Base-by-base conservation (phyloP, 2,888 invertebrate genomes). In the Argyra leucocephala region DNA sequence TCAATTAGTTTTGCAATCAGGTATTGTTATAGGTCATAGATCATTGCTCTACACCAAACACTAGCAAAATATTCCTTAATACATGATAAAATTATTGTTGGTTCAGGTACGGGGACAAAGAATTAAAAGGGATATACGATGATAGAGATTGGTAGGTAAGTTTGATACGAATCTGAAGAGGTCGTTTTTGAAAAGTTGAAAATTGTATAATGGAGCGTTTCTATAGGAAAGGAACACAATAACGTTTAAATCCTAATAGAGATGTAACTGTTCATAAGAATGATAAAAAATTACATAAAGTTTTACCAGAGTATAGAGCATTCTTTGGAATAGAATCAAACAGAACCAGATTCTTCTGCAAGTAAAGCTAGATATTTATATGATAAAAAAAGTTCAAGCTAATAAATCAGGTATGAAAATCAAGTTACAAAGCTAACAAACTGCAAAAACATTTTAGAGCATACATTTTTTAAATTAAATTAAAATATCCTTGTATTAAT, bases 11-110 rank as follows among this genome's bases (percentile, higher is more conserved):
- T 82, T 99, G 68, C 98, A 98, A 3, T 98, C 96, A 6, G 98
- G 98, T n/a, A 86, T 89, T 15, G 86, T 87, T 12, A 87, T 99
- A 67, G 98, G 98, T 0, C 98, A 99, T 80, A 84, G 98, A 65
- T 92, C 94, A 0, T 82, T 99, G 60, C 84, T 92, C 76, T 99
- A 97, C 78, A 99, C 96, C 80, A 91, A 89, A 75, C 93, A n/a
- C n/a, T n/a, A n/a, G n/a, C n/a, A n/a, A n/a, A n/a, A n/a, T n/a
- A n/a, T n/a, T n/a, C n/a, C n/a, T n/a, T n/a, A n/a, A n/a, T n/a
- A n/a, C n/a, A n/a, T n/a, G n/a, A n/a, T n/a, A n/a, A n/a, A n/a
- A n/a, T n/a, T n/a, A n/a, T n/a, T n/a, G n/a, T n/a, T n/a, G n/a
- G n/a, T n/a, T n/a, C n/a, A n/a, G n/a, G n/a, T n/a, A n/a, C n/a